Evolutionary conservation across 2,888 invertebrate genomes (phyloP).

Genomic region (Sabellastarte sp.): DNA sequence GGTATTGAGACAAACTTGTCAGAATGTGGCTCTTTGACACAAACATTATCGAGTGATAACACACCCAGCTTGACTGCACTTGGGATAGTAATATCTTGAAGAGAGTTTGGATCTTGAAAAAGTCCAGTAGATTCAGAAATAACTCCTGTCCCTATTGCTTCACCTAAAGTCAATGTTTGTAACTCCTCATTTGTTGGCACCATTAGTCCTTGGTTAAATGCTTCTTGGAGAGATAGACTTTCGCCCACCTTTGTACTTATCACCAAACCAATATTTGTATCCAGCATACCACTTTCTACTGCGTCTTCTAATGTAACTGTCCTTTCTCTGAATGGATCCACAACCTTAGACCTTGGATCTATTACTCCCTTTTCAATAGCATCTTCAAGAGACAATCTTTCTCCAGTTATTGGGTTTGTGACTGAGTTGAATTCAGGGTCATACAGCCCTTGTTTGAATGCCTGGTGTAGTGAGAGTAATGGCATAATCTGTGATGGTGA

Average conservation of each 20-base stretch:
- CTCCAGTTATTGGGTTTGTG: slow-evolving; percentile 71
- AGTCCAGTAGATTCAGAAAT: slow-evolving; percentile 72
- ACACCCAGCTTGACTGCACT: slow-evolving; percentile 32
- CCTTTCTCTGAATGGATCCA: slow-evolving; percentile 14
- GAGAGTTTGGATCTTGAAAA: slow-evolving; percentile 28
- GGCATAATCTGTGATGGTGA: neutral
- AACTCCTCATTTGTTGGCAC: no score
- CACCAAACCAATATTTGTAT: slow-evolving; percentile 59
- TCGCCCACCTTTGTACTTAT: slow-evolving; percentile 62
- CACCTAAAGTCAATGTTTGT: slow-evolving; percentile 46
- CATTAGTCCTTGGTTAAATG: slow-evolving; percentile 71
- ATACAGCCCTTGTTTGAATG: slow-evolving; percentile 57
- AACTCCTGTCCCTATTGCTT: slow-evolving; percentile 79
- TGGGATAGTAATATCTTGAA: slow-evolving; percentile 28
- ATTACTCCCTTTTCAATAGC: slow-evolving; percentile 80
- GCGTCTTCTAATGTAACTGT: slow-evolving; percentile 72
- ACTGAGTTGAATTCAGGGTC: slow-evolving; percentile 47
- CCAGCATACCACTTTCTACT: slow-evolving; percentile 59
- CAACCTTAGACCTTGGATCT: slow-evolving; percentile 24
- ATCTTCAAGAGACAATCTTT: slow-evolving; percentile 74
- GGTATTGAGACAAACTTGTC: slow-evolving; percentile 14
- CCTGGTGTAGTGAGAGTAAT: slow-evolving; percentile 49
- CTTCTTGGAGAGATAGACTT: slow-evolving; percentile 72
- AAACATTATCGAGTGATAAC: neutral
- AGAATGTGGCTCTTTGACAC: neutral